These are phyloP conservation scores for Nesogale talazaci DNA, from an alignment of 2,113 vertebrate species.

Conservation along the genomic window DNA sequence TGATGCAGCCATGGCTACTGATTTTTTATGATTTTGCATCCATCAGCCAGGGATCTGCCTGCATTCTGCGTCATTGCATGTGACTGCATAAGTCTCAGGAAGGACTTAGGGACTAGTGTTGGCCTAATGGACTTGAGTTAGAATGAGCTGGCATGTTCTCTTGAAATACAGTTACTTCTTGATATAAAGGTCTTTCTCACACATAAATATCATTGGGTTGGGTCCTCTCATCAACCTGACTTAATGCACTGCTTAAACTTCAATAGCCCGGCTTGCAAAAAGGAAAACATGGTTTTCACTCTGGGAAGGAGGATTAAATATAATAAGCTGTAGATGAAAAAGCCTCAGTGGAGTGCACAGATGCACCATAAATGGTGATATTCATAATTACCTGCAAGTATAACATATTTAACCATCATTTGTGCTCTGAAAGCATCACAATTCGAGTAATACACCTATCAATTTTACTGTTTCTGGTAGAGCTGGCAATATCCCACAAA, in stretches of 20 bases:
- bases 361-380: background rate
- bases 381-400: background rate
- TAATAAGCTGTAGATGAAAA: background rate
- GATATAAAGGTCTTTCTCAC: no score
- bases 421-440: fast-evolving
- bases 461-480: background rate
- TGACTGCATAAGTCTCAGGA: no score
- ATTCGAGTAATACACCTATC: background rate
- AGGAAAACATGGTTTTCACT: background rate
- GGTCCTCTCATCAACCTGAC: no score
- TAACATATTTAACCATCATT: background rate
- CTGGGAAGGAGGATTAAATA: background rate
- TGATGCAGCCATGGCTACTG: no score
- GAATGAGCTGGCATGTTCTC: no score
- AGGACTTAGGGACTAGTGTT: no score
- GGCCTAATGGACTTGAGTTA: no score
- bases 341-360: background rate
- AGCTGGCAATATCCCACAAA: background rate
- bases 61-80: no score
- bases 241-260: background rate
- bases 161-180: no score
- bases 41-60: no score
- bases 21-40: no score
- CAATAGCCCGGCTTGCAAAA: background rate
- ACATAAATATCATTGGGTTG: no score